These are phyloP conservation scores for Pseudolaguvia tuberculata DNA, from an alignment of 2,113 vertebrate genomes.

Conservation along the genomic window DNA sequence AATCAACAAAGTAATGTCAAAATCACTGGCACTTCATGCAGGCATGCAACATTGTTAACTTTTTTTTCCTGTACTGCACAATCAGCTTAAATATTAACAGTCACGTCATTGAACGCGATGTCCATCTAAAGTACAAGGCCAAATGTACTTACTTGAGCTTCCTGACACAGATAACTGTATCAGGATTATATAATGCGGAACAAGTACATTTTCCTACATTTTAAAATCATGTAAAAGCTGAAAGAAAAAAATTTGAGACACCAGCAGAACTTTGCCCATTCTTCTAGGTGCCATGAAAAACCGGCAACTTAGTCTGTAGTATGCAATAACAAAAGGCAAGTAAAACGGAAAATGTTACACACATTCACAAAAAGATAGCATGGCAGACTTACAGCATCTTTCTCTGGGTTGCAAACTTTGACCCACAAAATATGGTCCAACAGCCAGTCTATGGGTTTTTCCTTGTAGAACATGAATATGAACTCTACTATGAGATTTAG, in stretches of 20 bases:
- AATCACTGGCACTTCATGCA: background rate
- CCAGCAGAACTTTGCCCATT: too few species aligned
- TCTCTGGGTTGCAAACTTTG: conserved; percentile 98
- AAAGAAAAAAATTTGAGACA: too few species aligned
- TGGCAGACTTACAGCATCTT: conserved; percentile 84
- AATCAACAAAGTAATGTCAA: background rate
- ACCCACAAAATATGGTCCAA: conserved; percentile 98
- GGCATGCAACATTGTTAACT: background rate
- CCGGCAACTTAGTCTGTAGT: background rate
- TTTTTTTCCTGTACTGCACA: background rate
- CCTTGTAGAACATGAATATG: conserved; percentile 99
- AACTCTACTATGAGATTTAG: conserved; percentile 96
- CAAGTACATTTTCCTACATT: too few species aligned
- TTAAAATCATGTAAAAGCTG: background rate
- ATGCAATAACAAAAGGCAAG: background rate
- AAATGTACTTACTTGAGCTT: background rate
- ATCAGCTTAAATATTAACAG: background rate
- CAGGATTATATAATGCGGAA: too few species aligned
- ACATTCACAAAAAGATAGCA: background rate
- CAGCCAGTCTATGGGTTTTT: conserved; percentile 98
- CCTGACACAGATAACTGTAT: background rate
- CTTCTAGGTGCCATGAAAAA: background rate
- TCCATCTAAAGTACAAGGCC: background rate
- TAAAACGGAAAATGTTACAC: background rate
- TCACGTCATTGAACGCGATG: background rate